phyloP scores from a whole-genome alignment of 23 tunicate species.

The Trididemnum clinides region DNA sequence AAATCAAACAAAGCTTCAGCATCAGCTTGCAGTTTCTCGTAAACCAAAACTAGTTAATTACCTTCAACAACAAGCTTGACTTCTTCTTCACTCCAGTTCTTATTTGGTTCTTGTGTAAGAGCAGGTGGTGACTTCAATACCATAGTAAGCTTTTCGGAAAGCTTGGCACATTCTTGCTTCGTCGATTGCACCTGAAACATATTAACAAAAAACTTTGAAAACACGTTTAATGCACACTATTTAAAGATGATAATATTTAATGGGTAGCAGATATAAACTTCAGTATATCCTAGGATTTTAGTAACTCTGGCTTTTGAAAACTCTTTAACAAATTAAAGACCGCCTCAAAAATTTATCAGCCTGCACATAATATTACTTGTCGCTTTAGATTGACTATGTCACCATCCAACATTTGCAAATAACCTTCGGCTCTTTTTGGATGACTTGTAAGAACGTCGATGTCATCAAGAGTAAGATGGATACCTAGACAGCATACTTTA shows the following conservation, averaged over 20 bases:
- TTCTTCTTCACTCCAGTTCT: constrained; percentile 47
- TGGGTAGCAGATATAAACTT: too few relatives aligned
- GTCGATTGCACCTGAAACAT: constrained; percentile 2
- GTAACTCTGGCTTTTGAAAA: too few relatives aligned
- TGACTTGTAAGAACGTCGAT: constrained; percentile 14
- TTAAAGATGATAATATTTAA: too few relatives aligned
- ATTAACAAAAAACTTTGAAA: too few relatives aligned
- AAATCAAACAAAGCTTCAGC: too few relatives aligned
- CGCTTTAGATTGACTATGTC: constrained; percentile 26
- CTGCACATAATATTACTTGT: constrained; percentile 31
- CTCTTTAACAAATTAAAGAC: not conserved
- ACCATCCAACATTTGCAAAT: constrained; percentile 18
- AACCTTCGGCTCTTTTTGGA: constrained; percentile 22
- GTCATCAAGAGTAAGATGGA: constrained; percentile 38
- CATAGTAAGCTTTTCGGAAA: not conserved
- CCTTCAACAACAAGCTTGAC: constrained; percentile 54
- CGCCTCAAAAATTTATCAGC: not conserved
- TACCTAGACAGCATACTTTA: not conserved
- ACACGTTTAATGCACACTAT: too few relatives aligned
- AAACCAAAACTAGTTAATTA: not conserved
- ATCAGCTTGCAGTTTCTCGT: too few relatives aligned
- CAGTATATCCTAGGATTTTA: too few relatives aligned
- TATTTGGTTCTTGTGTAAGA: not conserved
- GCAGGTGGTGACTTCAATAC: not conserved
- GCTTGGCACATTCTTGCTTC: constrained; percentile 40